phyloP scores from a whole-genome alignment of 1,140 invertebrate genomes.

The Drosophila littoralis region DNA sequence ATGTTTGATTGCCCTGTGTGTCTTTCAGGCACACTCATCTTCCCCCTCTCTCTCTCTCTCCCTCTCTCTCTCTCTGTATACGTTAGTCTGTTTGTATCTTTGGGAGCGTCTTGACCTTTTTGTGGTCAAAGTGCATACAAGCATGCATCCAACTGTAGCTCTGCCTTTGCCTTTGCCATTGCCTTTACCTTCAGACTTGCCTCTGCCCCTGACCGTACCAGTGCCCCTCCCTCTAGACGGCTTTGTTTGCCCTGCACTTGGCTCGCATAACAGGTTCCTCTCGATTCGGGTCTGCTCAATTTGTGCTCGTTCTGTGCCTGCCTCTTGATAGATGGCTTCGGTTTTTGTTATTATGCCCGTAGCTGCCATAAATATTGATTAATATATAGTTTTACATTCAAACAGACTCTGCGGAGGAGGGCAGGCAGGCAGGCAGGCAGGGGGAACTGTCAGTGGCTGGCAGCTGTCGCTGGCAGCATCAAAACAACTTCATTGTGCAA shows the following conservation, averaged over 20 bases:
- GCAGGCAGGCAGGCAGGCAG: background rate
- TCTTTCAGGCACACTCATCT: conserved; percentile 4
- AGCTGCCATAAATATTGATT: conserved; percentile 78
- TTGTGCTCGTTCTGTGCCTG: conserved; percentile 19
- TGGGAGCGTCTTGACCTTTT: conserved; percentile 74
- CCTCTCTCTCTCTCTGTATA: background rate
- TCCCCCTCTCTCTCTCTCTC: background rate
- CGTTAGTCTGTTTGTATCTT: conserved; percentile 54
- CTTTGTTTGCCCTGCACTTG: conserved; percentile 59
- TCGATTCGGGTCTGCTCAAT: conserved; percentile 43
- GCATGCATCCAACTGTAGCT: conserved; percentile 66
- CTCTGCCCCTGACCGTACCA: background rate
- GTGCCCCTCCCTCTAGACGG: background rate
- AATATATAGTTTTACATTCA: conserved; percentile 78
- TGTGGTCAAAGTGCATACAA: conserved; percentile 82
- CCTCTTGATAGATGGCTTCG: conserved; percentile 67
- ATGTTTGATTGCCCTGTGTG: conserved; percentile 30
- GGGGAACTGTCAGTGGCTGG: background rate
- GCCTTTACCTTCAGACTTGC: conserved; percentile 29
- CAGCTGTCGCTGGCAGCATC: conserved; percentile 68
- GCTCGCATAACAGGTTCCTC: conserved; percentile 67
- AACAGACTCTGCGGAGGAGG: conserved; percentile 24
- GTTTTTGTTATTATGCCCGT: conserved; percentile 35
- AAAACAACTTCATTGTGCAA: conserved; percentile 78
- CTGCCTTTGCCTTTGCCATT: conserved; percentile 43